A percentile compares a stretch with the other conserved stretches of the same genome.
These are phyloP conservation scores for Therioaphis trifolii DNA, from an alignment of 2,888 invertebrate species.

Conservation along the genomic window DNA sequence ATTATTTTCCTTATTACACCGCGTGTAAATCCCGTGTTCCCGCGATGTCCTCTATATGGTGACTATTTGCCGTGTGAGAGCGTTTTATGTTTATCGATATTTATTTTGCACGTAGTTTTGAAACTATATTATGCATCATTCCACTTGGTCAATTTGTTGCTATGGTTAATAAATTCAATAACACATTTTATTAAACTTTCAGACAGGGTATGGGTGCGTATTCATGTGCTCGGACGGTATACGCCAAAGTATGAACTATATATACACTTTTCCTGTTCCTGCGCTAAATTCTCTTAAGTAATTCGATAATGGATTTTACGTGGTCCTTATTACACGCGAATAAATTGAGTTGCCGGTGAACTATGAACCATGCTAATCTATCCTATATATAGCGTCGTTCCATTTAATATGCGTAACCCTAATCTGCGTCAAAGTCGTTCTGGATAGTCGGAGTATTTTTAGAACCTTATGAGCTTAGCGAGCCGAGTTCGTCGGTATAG, in stretches of 20 bases:
- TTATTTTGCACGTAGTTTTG: background rate
- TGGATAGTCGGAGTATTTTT: background rate
- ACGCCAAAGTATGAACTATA: background rate
- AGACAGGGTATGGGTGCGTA: background rate
- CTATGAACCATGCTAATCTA: background rate
- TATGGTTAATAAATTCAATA: slow-evolving; percentile 35
- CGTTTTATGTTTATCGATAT: background rate
- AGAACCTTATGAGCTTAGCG: background rate
- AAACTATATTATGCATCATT: background rate
- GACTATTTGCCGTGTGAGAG: too few relatives aligned
- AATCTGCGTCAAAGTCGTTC: background rate
- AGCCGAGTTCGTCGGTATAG: background rate
- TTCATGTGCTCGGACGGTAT: background rate
- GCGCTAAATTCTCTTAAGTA: slow-evolving; percentile 23
- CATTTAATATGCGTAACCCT: background rate
- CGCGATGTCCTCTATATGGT: too few relatives aligned
- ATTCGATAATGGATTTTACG: slow-evolving; percentile 25
- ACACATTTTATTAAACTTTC: slow-evolving; percentile 23
- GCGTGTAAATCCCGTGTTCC: too few relatives aligned
- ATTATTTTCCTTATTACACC: too few relatives aligned
- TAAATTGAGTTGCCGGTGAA: background rate
- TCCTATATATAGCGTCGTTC: background rate
- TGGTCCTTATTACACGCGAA: background rate
- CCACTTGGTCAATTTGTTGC: slow-evolving; percentile 6
- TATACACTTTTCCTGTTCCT: background rate